These are phyloP conservation scores for Onychostruthus taczanowskii DNA, from an alignment of 2,113 vertebrate genomes.

Conservation along the genomic window DNA sequence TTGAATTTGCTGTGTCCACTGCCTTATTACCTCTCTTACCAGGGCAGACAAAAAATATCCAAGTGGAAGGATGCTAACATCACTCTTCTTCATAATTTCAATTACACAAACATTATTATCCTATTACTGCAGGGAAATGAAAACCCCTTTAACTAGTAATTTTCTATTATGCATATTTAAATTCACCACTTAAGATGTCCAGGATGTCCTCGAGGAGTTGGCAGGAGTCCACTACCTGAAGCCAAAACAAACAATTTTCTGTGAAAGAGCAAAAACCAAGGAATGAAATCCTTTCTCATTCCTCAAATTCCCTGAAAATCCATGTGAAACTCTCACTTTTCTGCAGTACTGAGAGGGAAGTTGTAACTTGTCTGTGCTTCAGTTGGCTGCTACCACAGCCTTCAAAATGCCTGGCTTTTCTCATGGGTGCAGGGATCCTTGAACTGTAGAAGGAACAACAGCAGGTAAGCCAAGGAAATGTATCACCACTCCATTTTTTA, in stretches of 20 bases:
- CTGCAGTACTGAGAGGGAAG: neutral
- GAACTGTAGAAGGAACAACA: neutral
- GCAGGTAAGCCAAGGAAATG: neutral
- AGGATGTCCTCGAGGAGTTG: fast-evolving
- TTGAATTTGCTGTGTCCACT: neutral
- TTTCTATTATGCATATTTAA: neutral
- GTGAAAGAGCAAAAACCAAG: neutral
- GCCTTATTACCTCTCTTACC: neutral
- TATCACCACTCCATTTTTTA: neutral
- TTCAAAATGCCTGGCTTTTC: neutral
- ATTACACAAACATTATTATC: neutral
- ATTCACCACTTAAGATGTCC: neutral
- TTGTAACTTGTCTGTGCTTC: neutral
- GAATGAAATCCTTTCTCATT: neutral
- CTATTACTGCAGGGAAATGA: neutral
- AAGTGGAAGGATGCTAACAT: neutral
- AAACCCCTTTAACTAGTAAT: neutral
- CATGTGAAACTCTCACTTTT: neutral
- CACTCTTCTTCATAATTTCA: neutral
- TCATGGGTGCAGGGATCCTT: fast-evolving
- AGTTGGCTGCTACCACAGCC: neutral
- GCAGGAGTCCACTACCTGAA: neutral
- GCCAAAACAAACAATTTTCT: neutral
- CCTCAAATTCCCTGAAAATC: neutral
- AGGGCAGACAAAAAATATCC: neutral